Evolutionary conservation across 2,113 vertebrate species (phyloP), one percentile per base, ranked within the genome.

Genomic region (Carassius gibelio): DNA sequence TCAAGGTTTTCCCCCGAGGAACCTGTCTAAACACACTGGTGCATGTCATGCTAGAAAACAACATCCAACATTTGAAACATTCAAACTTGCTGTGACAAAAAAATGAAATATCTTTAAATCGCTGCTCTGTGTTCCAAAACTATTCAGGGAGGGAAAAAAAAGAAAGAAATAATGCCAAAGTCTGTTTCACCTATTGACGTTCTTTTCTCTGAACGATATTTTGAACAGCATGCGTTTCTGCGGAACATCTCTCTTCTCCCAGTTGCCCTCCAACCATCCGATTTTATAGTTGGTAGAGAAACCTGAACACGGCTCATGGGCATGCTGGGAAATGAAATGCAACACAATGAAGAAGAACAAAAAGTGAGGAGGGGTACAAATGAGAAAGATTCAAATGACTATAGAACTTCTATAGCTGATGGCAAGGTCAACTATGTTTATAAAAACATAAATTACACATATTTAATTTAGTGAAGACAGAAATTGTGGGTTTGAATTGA

Each of bases 401-500:
- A 30, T 30, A 80, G 87, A 84, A 88, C 87, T 85, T 88, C 66
- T 83, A 55, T 87, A 72, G 88, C 90, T 84, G 68, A 64, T 85
- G 86, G 90, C 89, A 91, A 91, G 90, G 89, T 91, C 89, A 90
- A 86, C 83, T 71, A 88, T 89, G 88, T 90, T 89, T 89, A 89
- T 87, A 88, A 89, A 90, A 89, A 85, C 87, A 82, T 83, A 85
- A 88, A 91, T 89, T 90, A 82, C 88, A 88, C 82, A 88, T 90
- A 88, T 90, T 91, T 90, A 89, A 89, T 90, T 89, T 89, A 84
- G 86, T 77, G 80, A 86, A 89, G 71, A 75, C 88, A 87, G 85
- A 88, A 88, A 89, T 84, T 85, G 38, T 75, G 52, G 61, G 75
- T 90, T 85, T 61, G 87, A 89, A 89, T 86, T 36, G 87, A 89